phyloP scores from a whole-genome alignment of 2,113 vertebrate species.

The Montifringilla adamsi region DNA sequence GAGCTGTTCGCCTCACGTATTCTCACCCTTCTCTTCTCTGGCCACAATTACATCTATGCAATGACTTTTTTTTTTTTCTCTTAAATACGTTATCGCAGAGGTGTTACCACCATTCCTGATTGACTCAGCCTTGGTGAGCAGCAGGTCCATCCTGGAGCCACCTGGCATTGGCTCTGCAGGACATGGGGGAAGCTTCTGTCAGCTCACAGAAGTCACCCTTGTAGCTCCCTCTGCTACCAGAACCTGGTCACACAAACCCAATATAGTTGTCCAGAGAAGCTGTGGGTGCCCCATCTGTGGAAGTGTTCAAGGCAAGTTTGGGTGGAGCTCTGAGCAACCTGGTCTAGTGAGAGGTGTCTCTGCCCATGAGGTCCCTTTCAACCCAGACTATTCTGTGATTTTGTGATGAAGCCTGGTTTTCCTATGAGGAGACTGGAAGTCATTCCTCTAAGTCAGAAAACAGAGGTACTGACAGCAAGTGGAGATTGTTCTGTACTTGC shows the following conservation, averaged over 20 bases:
- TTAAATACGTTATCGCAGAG: background rate
- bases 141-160: background rate
- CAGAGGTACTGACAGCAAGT: background rate
- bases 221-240: background rate
- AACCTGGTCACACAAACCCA: background rate
- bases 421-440: background rate
- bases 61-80: background rate
- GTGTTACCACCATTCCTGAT: background rate
- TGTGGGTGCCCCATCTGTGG: background rate
- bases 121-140: background rate
- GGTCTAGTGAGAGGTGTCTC: background rate
- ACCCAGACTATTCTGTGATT: background rate
- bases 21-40: background rate
- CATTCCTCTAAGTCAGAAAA: background rate
- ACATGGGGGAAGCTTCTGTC: background rate
- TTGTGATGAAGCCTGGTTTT: background rate
- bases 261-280: background rate
- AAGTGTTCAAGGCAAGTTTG: background rate
- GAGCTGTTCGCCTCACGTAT: background rate
- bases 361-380: background rate
- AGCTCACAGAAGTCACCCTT: background rate
- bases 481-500: background rate
- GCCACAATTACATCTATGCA: background rate
- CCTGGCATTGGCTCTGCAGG: background rate
- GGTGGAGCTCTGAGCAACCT: background rate